Percentiles rank a stretch among this genome's conserved stretches.
Evolutionary conservation across 2,797 vertebrate genomes (phyloP).

Genomic region (Pangasius krempfi): DNA sequence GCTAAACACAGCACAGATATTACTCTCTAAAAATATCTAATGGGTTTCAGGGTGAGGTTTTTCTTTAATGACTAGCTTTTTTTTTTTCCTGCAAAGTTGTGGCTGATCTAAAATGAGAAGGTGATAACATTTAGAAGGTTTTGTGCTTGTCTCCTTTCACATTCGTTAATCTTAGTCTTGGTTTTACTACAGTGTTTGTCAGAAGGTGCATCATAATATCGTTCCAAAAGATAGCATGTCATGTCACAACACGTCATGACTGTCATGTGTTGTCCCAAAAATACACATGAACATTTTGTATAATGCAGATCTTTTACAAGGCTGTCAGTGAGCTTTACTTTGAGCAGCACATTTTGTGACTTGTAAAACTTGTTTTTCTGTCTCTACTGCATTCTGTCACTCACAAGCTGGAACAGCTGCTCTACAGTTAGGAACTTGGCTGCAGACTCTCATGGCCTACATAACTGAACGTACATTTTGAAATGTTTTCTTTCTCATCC

Average conservation of each 20-base stretch:
- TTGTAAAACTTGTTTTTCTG: constrained; percentile 53
- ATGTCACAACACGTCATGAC: too few relatives aligned
- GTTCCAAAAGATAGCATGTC: background rate
- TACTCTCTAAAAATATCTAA: background rate
- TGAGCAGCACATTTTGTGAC: constrained; percentile 49
- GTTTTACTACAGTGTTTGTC: constrained; percentile 4
- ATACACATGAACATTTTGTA: constrained; percentile 8
- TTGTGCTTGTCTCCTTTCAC: background rate
- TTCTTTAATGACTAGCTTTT: background rate
- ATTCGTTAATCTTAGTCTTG: background rate
- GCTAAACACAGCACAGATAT: background rate
- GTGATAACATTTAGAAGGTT: background rate
- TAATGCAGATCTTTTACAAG: background rate
- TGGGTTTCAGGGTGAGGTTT: background rate
- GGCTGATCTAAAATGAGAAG: background rate
- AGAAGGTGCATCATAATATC: background rate
- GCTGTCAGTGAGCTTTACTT: constrained; percentile 46
- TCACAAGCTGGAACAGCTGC: constrained; percentile 48
- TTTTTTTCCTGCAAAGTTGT: background rate
- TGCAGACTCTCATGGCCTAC: constrained; percentile 5
- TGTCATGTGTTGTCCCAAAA: background rate
- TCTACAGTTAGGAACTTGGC: constrained; percentile 36
- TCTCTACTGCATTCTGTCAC: constrained; percentile 38
- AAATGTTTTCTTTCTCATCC: background rate
- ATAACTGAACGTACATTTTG: background rate